Evolutionary conservation across 2,113 vertebrate species (phyloP).

Genomic region (Ptilonorhynchus violaceus): DNA sequence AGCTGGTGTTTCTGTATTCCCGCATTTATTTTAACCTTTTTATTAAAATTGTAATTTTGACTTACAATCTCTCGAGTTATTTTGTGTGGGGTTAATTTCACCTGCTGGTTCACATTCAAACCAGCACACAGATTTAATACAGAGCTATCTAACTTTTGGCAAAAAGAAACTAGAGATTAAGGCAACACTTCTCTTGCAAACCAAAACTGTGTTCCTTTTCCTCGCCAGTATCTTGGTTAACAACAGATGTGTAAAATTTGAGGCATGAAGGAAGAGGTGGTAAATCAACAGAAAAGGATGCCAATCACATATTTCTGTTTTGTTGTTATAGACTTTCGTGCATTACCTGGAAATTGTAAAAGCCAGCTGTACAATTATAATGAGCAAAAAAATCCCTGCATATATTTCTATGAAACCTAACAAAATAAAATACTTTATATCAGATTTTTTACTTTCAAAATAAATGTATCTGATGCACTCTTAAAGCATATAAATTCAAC

Average conservation of each 20-base stretch:
- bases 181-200: conserved; percentile 6
- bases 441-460: background rate
- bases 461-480: background rate
- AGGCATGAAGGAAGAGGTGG: background rate
- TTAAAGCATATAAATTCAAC: background rate
- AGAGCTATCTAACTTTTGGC: background rate
- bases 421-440: background rate
- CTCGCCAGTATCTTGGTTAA: conserved; percentile 3
- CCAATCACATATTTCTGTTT: background rate
- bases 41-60: too few species aligned
- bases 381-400: background rate
- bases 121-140: background rate
- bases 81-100: too few species aligned
- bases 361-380: background rate
- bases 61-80: too few species aligned
- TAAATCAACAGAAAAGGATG: conserved; percentile 37
- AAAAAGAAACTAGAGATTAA: conserved; percentile 30
- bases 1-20: too few species aligned
- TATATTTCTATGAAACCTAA: background rate
- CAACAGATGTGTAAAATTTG: background rate
- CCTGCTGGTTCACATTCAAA: too few species aligned
- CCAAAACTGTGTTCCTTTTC: background rate
- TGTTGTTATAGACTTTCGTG: background rate
- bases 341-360: background rate
- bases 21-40: too few species aligned